Evolutionary conservation across 1,140 invertebrate genomes (phyloP), one percentile per base, ranked within the genome.

Genomic region (Monomorium pharaonis): DNA sequence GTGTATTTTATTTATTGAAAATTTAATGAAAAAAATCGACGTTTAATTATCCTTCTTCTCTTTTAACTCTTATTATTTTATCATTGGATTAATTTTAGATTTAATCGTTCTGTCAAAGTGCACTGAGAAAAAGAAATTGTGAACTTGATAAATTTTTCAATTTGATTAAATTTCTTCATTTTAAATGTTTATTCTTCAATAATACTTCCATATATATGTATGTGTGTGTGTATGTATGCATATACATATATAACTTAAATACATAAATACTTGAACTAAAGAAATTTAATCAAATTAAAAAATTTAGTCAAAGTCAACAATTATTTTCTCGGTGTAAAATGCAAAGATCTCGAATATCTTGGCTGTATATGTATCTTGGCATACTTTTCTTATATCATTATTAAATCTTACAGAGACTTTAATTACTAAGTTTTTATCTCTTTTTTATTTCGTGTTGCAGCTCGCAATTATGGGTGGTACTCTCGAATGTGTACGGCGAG

Each of bases 401-500:
- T 18, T 3, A 75, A 24, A 56, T 37, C 7, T 37, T 9, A 67
- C 51, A 37, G 5, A 42, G 6, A 21, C 0, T 51, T 7, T 18
- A 37, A 42, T 56, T 21, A 42, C 9, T 37, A 75, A 74, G n/a
- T 42, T 24, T 75, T 7, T 2, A 75, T 58, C 9, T 27, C 16
- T 44, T n/a, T n/a, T n/a, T n/a, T 56, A 49, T 75, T 54, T 67
- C 89, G 47, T 9, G 47, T 95, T 94, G 7, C 94, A 97, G 96
- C 87, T 95, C 95, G 21, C 95, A 96, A 78, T 89, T 96, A 91
- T 96, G 96, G 96, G 93, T 95, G 63, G 94, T 96, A 2, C 90
- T 97, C 5, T 96, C 96, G 84, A 96, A 96, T 16, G 94, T 97
- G 51, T 97, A 97, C 90, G 96, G 96, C 3, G 96, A 96, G 87